phyloP scores from a whole-genome alignment of 2,113 vertebrate genomes.

The Poecile atricapillus region DNA sequence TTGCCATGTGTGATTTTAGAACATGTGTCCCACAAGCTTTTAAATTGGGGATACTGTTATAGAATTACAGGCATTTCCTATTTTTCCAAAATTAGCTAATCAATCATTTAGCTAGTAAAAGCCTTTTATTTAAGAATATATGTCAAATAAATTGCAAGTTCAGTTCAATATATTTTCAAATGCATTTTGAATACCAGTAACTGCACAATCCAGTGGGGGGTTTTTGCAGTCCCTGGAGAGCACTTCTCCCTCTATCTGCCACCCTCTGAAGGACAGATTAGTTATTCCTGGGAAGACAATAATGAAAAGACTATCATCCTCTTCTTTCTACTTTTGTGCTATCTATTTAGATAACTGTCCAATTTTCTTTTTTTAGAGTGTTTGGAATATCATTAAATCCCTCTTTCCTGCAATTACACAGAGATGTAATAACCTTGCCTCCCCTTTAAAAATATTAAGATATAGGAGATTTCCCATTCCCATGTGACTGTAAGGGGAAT shows the following conservation, averaged over 20 bases:
- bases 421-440: background rate
- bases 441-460: background rate
- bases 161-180: background rate
- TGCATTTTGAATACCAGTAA: background rate
- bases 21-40: background rate
- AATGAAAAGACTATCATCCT: background rate
- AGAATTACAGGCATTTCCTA: background rate
- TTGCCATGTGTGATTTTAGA: background rate
- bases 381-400: background rate
- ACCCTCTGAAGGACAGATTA: background rate
- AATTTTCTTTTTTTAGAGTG: background rate
- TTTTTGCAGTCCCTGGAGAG: background rate
- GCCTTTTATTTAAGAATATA: background rate
- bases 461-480: background rate
- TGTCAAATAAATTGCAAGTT: background rate
- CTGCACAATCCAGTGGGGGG: rapidly evolving
- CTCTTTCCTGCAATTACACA: background rate
- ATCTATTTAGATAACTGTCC: background rate
- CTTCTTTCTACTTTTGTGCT: background rate
- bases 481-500: background rate
- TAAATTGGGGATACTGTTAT: background rate
- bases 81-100: background rate
- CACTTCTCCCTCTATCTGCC: background rate
- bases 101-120: background rate
- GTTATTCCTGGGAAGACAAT: background rate